phyloP scores from a whole-genome alignment of 2,888 invertebrate species.

The Nomada ruficornis region DNA sequence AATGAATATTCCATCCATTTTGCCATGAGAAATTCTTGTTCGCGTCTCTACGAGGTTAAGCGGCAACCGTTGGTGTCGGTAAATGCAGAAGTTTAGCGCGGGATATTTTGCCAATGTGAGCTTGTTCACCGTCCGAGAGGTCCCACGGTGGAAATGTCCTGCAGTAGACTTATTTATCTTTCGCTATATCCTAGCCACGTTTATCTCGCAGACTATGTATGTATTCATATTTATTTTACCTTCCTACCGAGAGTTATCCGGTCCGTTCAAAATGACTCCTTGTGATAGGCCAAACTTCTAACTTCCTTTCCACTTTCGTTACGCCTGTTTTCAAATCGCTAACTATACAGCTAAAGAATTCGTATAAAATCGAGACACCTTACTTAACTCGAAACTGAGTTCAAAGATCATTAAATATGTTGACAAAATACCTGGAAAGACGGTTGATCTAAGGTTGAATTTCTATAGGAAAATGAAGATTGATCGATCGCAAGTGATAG shows the following conservation, averaged over 20 bases:
- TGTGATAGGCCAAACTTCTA: slow-evolving; percentile 12
- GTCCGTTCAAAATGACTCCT: slow-evolving; percentile 6
- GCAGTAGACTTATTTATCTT: slow-evolving; percentile 51
- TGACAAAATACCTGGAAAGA: no score
- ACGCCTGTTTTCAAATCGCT: neutral
- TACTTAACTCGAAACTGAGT: neutral
- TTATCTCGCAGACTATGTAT: slow-evolving; percentile 29
- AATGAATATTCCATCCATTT: neutral
- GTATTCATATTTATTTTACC: slow-evolving; percentile 22
- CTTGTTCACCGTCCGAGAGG: slow-evolving; percentile 15
- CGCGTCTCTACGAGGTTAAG: neutral
- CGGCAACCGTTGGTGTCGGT: slow-evolving; percentile 18
- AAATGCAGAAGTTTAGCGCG: slow-evolving; percentile 11
- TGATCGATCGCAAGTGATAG: slow-evolving; percentile 30
- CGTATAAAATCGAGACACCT: neutral
- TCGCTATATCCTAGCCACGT: slow-evolving; percentile 18
- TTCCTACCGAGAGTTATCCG: neutral
- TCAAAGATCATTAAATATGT: neutral
- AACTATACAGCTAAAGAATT: neutral
- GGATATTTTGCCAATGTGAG: slow-evolving; percentile 20
- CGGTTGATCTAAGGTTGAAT: neutral
- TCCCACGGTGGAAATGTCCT: slow-evolving; percentile 24
- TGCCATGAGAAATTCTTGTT: slow-evolving; percentile 19
- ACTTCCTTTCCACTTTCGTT: slow-evolving; percentile 9
- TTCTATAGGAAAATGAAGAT: slow-evolving; percentile 25